These are phyloP conservation scores for Ploceus nigricollis DNA, from an alignment of 2,113 vertebrate species.

Conservation along the genomic window DNA sequence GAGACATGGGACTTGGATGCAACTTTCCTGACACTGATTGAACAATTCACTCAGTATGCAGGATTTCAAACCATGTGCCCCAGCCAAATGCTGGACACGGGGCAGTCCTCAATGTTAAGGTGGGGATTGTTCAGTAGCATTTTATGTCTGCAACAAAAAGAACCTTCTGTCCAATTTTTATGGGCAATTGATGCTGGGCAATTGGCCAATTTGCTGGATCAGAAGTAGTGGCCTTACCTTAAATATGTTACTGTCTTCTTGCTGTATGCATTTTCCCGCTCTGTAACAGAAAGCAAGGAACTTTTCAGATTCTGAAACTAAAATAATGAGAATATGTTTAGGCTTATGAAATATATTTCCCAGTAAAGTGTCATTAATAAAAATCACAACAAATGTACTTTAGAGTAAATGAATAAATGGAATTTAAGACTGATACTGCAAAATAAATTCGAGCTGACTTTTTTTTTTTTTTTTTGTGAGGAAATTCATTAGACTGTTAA, in stretches of 20 bases:
- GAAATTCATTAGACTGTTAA: slow-evolving; percentile 45
- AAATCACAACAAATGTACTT: neutral
- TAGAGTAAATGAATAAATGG: neutral
- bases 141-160: neutral
- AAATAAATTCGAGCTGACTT: slow-evolving; percentile 20
- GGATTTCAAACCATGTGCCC: neutral
- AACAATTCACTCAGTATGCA: neutral
- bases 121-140: neutral
- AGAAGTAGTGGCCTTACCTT: neutral
- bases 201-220: neutral
- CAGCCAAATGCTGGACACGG: neutral
- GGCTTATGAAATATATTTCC: neutral
- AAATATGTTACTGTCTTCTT: neutral
- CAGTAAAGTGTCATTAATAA: neutral
- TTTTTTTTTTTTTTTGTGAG: neutral
- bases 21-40: neutral
- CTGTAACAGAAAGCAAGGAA: neutral
- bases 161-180: neutral
- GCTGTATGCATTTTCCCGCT: neutral
- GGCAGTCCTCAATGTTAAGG: neutral
- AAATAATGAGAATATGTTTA: neutral
- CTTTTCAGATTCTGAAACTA: neutral
- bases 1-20: neutral
- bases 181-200: neutral
- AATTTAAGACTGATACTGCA: slow-evolving; percentile 46